Percentiles rank a stretch among this genome's conserved stretches.
Conservation (phyloP, 64 coral and sea anemone genomes). For the Montipora cactus region DNA sequence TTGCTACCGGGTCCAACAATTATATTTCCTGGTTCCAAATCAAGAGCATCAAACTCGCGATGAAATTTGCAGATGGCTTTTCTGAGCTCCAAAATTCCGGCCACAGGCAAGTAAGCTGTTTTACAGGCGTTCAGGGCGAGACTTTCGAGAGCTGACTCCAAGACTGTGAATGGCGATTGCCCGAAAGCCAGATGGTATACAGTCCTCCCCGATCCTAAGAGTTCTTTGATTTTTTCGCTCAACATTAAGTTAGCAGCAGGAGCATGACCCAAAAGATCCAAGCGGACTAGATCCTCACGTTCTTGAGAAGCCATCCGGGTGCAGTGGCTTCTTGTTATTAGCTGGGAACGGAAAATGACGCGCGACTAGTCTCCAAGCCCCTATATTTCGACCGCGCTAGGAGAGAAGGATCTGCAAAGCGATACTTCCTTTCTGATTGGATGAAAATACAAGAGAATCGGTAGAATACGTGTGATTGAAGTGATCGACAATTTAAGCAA, state of each 20-base stretch:
- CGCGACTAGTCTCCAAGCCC: no score
- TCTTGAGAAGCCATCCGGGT: background rate
- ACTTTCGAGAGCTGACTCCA: background rate
- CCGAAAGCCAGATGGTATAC: conserved; percentile 63
- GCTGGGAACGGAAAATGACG: no score
- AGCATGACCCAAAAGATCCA: conserved; percentile 25
- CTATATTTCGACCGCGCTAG: no score
- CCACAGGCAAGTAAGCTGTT: conserved; percentile 52
- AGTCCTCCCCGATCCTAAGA: conserved; percentile 1
- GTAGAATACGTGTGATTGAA: no score
- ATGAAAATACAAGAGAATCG: no score
- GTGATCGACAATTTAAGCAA: no score
- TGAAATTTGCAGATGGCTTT: conserved; percentile 65
- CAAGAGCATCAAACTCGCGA: conserved; percentile 49
- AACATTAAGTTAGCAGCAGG: conserved; percentile 46
- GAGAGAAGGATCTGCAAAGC: no score
- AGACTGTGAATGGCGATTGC: conserved; percentile 50
- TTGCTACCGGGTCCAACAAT: conserved; percentile 68
- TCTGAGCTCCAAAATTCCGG: conserved; percentile 30
- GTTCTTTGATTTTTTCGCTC: conserved; percentile 58
- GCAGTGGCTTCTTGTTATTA: no score
- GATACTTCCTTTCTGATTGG: no score
- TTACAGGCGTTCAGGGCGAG: conserved; percentile 35
- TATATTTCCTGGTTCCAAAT: conserved; percentile 34
- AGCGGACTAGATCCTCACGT: conserved; percentile 14